Evolutionary conservation across 2,113 vertebrate species (phyloP).

Genomic region (Canis aureus): DNA sequence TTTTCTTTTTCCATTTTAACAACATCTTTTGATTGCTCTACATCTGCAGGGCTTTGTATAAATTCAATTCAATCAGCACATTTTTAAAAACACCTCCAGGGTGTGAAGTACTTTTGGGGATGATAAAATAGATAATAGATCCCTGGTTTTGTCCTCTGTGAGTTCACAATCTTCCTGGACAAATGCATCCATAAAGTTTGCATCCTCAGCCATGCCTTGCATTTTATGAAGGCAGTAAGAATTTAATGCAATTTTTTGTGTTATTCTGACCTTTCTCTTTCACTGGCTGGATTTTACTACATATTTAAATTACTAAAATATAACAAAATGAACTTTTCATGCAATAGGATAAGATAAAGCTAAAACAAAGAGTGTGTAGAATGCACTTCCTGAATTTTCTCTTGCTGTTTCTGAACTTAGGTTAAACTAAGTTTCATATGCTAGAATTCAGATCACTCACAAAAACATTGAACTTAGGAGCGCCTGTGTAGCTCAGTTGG

Average conservation of each 20-base stretch:
- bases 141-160: neutral
- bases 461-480: slow-evolving; percentile 47
- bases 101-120: neutral
- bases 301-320: slow-evolving; percentile 7
- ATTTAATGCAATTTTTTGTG: neutral
- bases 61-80: neutral
- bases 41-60: neutral
- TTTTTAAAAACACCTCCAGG: neutral
- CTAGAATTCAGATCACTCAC: slow-evolving; percentile 74
- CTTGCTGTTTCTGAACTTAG: slow-evolving; percentile 26
- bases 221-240: neutral
- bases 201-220: neutral
- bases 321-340: slow-evolving; percentile 16
- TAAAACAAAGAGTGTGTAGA: neutral
- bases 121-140: slow-evolving; percentile 46
- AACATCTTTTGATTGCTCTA: neutral
- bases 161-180: neutral
- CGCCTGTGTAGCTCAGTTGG: neutral
- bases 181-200: neutral
- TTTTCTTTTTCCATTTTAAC: neutral
- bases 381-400: neutral
- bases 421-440: slow-evolving; percentile 74
- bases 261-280: neutral
- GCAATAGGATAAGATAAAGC: neutral
- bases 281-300: neutral